Evolutionary conservation across 2,113 vertebrate species (phyloP).

Genomic region (Gallinago media): DNA sequence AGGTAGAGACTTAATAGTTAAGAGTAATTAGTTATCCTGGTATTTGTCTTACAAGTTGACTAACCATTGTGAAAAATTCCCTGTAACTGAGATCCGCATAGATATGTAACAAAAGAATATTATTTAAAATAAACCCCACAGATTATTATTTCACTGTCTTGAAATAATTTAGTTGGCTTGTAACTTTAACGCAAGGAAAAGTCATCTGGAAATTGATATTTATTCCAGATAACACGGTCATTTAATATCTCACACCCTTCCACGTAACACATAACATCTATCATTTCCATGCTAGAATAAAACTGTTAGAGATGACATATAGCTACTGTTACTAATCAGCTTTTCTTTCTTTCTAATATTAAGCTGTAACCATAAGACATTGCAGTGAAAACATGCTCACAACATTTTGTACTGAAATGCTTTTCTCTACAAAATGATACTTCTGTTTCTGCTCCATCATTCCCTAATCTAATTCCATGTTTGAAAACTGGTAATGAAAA

Average conservation of each 20-base stretch:
- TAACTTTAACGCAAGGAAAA: background rate
- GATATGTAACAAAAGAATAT: background rate
- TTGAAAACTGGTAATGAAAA: background rate
- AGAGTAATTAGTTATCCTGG: background rate
- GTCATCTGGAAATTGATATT: background rate
- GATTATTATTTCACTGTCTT: background rate
- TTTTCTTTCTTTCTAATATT: background rate
- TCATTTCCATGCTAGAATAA: background rate
- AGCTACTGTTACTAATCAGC: background rate
- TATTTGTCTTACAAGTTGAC: background rate
- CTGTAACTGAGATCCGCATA: background rate
- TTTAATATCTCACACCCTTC: background rate
- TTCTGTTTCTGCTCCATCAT: background rate
- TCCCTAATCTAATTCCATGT: background rate
- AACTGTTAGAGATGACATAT: background rate
- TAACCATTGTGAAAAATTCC: background rate
- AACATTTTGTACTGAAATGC: background rate
- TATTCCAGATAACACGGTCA: background rate
- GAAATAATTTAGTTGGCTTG: background rate
- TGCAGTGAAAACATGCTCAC: background rate
- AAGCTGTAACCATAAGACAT: background rate
- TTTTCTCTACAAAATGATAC: background rate
- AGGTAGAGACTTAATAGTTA: background rate
- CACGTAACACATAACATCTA: background rate
- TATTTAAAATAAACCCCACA: accelerated